Conservation (phyloP, 2,113 vertebrate genomes). For the Trogon surrucura region DNA sequence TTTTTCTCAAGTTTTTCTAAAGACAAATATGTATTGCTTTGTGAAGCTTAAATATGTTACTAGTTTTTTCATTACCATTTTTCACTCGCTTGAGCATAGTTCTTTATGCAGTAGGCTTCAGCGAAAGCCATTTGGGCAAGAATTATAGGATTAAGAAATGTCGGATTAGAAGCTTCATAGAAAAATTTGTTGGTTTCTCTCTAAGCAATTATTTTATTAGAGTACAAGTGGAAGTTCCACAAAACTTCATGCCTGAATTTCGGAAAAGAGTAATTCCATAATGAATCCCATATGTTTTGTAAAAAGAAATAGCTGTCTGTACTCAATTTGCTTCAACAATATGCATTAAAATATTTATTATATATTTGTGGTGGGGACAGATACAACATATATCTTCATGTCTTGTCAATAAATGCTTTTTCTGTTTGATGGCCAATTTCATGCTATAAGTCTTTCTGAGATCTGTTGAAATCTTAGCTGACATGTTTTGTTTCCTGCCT, state of each 20-base stretch:
- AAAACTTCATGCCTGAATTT: background rate
- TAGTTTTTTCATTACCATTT: background rate
- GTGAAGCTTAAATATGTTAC: background rate
- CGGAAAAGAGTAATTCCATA: background rate
- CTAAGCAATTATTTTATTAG: background rate
- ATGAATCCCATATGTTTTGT: conserved; percentile 16
- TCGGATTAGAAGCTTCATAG: background rate
- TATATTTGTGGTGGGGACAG: background rate
- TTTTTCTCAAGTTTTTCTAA: background rate
- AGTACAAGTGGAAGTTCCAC: background rate
- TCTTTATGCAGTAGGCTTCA: background rate
- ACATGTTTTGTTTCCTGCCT: background rate
- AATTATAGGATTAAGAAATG: conserved; percentile 3
- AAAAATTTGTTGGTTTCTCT: background rate
- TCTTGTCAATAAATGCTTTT: background rate
- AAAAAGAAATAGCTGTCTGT: background rate
- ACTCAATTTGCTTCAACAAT: background rate
- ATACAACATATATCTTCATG: background rate
- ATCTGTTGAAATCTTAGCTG: background rate
- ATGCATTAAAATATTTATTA: background rate
- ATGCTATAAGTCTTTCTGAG: background rate
- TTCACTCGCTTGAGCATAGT: background rate
- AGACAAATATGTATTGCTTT: background rate
- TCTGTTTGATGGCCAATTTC: background rate
- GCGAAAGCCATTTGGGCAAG: background rate